Conservation (phyloP, 1,140 invertebrate species). For the Drosophila carrolli region DNA sequence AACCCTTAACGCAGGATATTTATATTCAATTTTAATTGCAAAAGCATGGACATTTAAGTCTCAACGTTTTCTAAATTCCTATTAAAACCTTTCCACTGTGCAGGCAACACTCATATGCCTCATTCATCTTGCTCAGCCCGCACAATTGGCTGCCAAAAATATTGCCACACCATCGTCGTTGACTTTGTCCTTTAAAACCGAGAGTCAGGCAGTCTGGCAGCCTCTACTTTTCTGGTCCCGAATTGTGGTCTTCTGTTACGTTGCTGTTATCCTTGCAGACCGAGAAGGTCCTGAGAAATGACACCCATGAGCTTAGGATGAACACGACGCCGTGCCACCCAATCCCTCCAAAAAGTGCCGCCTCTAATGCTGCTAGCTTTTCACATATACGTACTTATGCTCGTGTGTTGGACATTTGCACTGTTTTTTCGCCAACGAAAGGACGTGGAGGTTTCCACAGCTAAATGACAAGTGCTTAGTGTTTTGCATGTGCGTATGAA, state of each 20-base stretch:
- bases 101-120: conserved; percentile 13
- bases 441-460: conserved; percentile 56
- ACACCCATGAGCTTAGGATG: conserved; percentile 64
- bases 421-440: conserved; percentile 60
- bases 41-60: too few species aligned
- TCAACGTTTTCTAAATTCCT: too few species aligned
- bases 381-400: conserved; percentile 8
- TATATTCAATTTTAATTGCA: too few species aligned
- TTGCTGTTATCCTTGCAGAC: conserved; percentile 54
- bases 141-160: conserved; percentile 48
- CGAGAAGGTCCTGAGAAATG: conserved; percentile 57
- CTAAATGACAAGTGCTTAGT: conserved; percentile 73
- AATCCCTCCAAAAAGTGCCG: conserved; percentile 2
- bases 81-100: conserved; percentile 24
- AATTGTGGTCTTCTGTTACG: conserved; percentile 28
- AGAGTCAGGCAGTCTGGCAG: conserved; percentile 68
- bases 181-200: conserved; percentile 23
- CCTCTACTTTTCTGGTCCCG: conserved; percentile 28
- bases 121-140: conserved; percentile 45
- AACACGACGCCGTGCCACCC: conserved; percentile 21
- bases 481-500: conserved; percentile 30
- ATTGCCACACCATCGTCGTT: conserved; percentile 40
- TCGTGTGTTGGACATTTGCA: conserved; percentile 58
- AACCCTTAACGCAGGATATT: too few species aligned
- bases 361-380: conserved; percentile 9